Conservation (phyloP, 1,140 invertebrate genomes). For the Geopemphigus sp. region DNA sequence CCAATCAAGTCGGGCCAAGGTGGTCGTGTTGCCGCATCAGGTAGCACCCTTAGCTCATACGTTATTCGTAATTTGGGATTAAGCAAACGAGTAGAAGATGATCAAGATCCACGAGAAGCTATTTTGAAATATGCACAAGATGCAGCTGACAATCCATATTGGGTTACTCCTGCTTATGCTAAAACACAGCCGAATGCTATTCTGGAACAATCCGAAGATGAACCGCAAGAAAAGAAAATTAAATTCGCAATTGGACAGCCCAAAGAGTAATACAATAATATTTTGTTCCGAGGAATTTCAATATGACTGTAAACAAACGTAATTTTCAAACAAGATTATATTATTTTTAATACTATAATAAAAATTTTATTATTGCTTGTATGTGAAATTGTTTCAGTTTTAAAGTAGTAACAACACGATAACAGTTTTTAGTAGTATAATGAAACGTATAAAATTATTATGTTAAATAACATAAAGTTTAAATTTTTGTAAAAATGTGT, state of each 20-base stretch:
- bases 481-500: constrained; percentile 9
- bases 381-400: constrained; percentile 24
- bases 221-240: constrained; percentile 44
- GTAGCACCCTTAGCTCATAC: constrained; percentile 94
- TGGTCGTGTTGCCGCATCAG: constrained; percentile 90
- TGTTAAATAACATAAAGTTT: background rate
- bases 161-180: constrained; percentile 65
- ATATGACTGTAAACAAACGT: background rate
- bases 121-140: constrained; percentile 97
- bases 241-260: constrained; percentile 39
- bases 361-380: constrained; percentile 11
- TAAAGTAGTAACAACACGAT: constrained; percentile 17
- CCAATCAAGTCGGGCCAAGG: constrained; percentile 91
- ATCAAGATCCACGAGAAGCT: constrained; percentile 94
- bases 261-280: background rate
- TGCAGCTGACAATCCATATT: constrained; percentile 93
- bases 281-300: background rate
- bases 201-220: constrained; percentile 57
- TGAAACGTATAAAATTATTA: constrained; percentile 9
- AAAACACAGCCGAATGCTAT: constrained; percentile 62
- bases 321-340: constrained; percentile 7
- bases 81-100: constrained; percentile 89
- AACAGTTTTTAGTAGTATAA: background rate
- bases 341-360: constrained; percentile 15
- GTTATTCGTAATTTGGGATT: constrained; percentile 93